Evolutionary conservation across 2,113 vertebrate species (phyloP).

Genomic region (Neodon shergylaensis): DNA sequence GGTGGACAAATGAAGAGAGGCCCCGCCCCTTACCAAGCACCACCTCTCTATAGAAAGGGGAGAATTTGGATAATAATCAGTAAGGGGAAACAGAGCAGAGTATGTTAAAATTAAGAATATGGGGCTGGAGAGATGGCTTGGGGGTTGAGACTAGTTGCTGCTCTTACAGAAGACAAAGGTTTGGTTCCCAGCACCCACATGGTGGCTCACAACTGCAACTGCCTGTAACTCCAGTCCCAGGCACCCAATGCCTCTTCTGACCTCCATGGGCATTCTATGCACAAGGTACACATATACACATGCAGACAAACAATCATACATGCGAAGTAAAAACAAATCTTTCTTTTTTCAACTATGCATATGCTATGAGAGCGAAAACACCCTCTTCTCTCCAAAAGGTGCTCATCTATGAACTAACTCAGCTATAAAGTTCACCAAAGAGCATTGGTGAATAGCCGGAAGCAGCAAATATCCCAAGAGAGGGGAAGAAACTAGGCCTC

Average conservation of each 20-base stretch:
- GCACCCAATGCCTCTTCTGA: background rate
- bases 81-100: background rate
- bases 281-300: background rate
- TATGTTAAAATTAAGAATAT: background rate
- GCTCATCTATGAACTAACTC: background rate
- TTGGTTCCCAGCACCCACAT: background rate
- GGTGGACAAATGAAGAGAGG: background rate
- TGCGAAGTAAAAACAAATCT: background rate
- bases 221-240: background rate
- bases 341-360: background rate
- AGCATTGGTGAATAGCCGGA: background rate
- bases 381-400: background rate
- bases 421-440: background rate
- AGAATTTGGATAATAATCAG: background rate
- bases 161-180: background rate
- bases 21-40: no score
- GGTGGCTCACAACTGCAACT: background rate
- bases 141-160: no score
- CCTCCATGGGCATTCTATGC: background rate
- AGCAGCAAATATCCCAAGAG: background rate
- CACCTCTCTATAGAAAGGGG: no score
- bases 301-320: background rate
- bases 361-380: background rate
- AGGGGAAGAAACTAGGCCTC: background rate
- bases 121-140: background rate